Percentiles rank a stretch among this genome's conserved stretches.
Conservation (phyloP, 2,888 invertebrate genomes). For the Epinotia demarniana region DNA sequence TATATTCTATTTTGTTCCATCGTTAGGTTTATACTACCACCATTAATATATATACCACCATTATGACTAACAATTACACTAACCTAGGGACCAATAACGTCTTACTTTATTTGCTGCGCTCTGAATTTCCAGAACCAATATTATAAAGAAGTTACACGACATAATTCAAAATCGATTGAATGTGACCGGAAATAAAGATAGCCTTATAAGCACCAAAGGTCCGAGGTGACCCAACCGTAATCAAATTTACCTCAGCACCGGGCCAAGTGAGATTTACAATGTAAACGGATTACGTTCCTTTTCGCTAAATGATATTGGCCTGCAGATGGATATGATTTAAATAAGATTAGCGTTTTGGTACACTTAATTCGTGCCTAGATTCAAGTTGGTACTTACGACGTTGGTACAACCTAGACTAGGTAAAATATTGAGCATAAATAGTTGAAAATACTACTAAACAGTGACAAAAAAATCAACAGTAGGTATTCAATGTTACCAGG, state of each 20-base stretch:
- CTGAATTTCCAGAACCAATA: slow-evolving; percentile 52
- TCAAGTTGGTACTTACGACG: too few species aligned
- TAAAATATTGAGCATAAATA: too few species aligned
- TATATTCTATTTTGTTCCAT: too few species aligned
- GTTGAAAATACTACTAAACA: too few species aligned
- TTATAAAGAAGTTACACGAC: slow-evolving; percentile 61
- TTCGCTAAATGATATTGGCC: slow-evolving; percentile 63
- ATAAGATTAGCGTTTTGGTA: slow-evolving; percentile 1
- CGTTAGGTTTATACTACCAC: too few species aligned
- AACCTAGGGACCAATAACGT: background rate
- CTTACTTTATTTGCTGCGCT: slow-evolving; percentile 46
- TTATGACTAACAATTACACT: too few species aligned
- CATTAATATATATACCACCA: too few species aligned
- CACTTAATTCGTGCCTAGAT: background rate
- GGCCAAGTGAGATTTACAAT: slow-evolving; percentile 67
- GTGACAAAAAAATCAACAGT: too few species aligned
- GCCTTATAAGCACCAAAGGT: slow-evolving; percentile 63
- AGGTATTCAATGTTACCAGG: background rate
- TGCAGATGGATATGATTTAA: slow-evolving; percentile 23
- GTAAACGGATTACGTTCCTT: slow-evolving; percentile 61
- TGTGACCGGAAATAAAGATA: slow-evolving; percentile 72
- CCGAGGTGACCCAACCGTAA: slow-evolving; percentile 65
- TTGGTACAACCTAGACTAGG: too few species aligned
- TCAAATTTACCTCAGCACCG: slow-evolving; percentile 78
- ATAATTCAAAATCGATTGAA: slow-evolving; percentile 75